These are phyloP conservation scores for Echinarachnius parma DNA, from an alignment of 53 echinoderm and acorn worm genomes.

Conservation along the genomic window DNA sequence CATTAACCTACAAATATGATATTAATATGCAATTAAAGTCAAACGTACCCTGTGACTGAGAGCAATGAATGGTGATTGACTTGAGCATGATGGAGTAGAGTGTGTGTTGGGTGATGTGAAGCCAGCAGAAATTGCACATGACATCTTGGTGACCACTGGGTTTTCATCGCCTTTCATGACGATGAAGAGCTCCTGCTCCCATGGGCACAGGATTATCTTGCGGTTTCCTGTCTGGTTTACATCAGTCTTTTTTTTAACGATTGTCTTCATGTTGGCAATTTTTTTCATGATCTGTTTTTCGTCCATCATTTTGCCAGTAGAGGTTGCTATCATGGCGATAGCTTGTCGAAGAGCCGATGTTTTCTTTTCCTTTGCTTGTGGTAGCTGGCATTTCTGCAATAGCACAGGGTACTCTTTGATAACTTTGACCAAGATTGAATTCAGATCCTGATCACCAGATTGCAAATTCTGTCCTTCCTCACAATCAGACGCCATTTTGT, in stretches of 20 bases:
- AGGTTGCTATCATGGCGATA: not conserved
- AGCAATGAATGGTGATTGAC: too few relatives aligned
- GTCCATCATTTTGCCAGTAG: slow-evolving; percentile 7
- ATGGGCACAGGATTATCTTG: slow-evolving; percentile 19
- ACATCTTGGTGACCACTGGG: not conserved
- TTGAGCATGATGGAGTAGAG: too few relatives aligned
- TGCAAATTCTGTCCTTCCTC: too few relatives aligned
- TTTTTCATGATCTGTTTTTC: slow-evolving; percentile 22
- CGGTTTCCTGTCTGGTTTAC: slow-evolving; percentile 9
- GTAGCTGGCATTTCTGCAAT: slow-evolving; percentile 6
- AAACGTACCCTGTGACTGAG: too few relatives aligned
- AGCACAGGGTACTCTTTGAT: too few relatives aligned
- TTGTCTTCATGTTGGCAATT: slow-evolving; percentile 27
- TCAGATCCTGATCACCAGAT: too few relatives aligned
- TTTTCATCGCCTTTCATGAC: not conserved
- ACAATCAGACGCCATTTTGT: too few relatives aligned
- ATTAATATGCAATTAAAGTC: too few relatives aligned
- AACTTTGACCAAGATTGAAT: too few relatives aligned
- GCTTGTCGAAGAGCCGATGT: not conserved
- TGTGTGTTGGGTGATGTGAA: not conserved
- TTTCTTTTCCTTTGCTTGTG: slow-evolving; percentile 28
- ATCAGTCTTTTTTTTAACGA: slow-evolving; percentile 13
- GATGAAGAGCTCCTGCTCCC: slow-evolving; percentile 16
- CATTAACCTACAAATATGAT: too few relatives aligned
- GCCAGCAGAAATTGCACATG: not conserved